A percentile compares a stretch with the other conserved stretches of the same genome.
Conservation (phyloP, 2,113 vertebrate genomes). For the Percina caprodes region DNA sequence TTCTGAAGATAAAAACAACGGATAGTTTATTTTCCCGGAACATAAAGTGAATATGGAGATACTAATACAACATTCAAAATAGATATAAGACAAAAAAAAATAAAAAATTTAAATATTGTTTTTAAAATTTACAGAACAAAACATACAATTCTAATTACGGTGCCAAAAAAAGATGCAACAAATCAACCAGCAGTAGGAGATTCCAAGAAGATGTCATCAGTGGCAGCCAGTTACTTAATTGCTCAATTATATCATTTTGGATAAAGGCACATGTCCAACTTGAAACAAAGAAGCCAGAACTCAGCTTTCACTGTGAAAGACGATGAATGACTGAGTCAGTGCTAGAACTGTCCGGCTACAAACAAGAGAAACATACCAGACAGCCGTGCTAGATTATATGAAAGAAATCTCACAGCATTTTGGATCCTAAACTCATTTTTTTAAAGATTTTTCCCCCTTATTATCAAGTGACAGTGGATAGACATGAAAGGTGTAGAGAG, state of each 20-base stretch:
- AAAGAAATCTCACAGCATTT: not conserved
- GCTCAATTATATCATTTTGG: slow-evolving; percentile 19
- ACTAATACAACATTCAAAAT: not conserved
- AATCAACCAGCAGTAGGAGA: not conserved
- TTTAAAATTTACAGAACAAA: not conserved
- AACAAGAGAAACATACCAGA: not conserved
- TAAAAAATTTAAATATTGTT: not conserved
- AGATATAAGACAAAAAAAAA: not conserved
- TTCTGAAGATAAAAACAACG: slow-evolving; percentile 75
- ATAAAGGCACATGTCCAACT: not conserved
- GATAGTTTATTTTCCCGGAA: slow-evolving; percentile 1
- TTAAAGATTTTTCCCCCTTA: too few relatives aligned
- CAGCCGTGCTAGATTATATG: not conserved
- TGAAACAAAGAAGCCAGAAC: not conserved
- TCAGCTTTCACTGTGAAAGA: slow-evolving; percentile 3
- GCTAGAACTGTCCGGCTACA: not conserved
- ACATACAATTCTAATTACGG: not conserved
- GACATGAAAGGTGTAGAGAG: too few relatives aligned
- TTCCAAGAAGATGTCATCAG: not conserved
- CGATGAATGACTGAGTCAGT: not conserved
- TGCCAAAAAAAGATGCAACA: not conserved
- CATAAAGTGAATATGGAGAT: not conserved
- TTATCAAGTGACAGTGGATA: too few relatives aligned
- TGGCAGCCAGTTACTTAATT: not conserved
- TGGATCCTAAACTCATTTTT: slow-evolving; percentile 13